phyloP scores from a whole-genome alignment of 2,888 invertebrate species.

The Boloria euphrosyne region DNA sequence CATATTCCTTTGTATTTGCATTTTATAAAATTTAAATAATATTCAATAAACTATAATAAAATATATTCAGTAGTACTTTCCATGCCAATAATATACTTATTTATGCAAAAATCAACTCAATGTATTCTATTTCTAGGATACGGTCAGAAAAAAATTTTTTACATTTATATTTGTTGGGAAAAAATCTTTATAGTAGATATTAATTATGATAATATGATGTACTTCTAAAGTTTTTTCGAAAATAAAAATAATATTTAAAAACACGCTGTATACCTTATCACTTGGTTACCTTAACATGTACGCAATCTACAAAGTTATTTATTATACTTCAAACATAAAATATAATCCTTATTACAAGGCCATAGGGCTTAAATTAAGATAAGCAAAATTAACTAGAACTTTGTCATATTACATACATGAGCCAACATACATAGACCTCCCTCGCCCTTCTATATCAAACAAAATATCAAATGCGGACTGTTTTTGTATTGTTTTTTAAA shows the following conservation, averaged over 20 bases:
- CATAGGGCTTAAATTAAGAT: slow-evolving; percentile 43
- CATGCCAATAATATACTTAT: too few species aligned
- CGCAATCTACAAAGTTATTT: slow-evolving; percentile 58
- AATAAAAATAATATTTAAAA: slow-evolving; percentile 16
- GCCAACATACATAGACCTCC: slow-evolving; percentile 51
- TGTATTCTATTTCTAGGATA: too few species aligned
- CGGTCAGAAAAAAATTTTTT: too few species aligned
- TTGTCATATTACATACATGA: slow-evolving; percentile 44
- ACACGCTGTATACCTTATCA: slow-evolving; percentile 73
- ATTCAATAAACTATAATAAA: too few species aligned
- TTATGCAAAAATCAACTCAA: too few species aligned
- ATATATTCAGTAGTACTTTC: too few species aligned
- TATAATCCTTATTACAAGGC: slow-evolving; percentile 11
- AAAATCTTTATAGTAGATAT: too few species aligned
- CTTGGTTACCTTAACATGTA: slow-evolving; percentile 63
- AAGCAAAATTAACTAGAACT: slow-evolving; percentile 31
- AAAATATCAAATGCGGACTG: slow-evolving; percentile 38
- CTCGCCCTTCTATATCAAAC: slow-evolving; percentile 41
- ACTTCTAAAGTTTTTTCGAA: background rate
- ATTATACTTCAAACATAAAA: slow-evolving; percentile 26
- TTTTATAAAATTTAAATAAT: too few species aligned
- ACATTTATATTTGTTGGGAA: too few species aligned
- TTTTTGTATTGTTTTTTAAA: slow-evolving; percentile 45
- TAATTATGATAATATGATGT: background rate
- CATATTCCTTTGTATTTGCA: too few species aligned